Conservation (phyloP, 2,797 vertebrate species). For the Hippocampus kuda region DNA sequence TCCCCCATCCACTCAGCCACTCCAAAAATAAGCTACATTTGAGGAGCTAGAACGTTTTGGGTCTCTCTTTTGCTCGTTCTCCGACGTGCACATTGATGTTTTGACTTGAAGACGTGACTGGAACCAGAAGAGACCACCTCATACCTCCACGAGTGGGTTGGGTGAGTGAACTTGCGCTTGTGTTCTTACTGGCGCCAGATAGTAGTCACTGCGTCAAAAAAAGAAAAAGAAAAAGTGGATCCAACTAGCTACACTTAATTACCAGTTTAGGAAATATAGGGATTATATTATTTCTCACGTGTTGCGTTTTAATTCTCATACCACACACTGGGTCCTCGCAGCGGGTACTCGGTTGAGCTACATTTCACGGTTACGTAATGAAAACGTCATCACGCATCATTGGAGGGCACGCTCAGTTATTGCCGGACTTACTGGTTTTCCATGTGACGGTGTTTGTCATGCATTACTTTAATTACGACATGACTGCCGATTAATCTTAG, state of each 20-base stretch:
- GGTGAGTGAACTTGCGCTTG: constrained; percentile 53
- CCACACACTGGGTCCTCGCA: neutral
- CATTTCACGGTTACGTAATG: neutral
- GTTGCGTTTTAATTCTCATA: neutral
- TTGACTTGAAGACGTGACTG: constrained; percentile 30
- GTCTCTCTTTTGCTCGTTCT: neutral
- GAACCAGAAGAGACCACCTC: constrained; percentile 27
- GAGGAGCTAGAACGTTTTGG: constrained; percentile 10
- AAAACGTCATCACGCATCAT: neutral
- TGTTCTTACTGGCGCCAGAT: neutral
- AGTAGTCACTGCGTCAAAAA: neutral
- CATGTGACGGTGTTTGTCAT: neutral
- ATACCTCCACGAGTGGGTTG: constrained; percentile 33
- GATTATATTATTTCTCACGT: neutral
- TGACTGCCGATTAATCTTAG: neutral
- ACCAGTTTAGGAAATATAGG: neutral
- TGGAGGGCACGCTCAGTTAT: neutral
- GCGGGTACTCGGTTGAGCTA: neutral
- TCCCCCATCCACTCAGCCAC: neutral
- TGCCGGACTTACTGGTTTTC: neutral
- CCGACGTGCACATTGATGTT: constrained; percentile 30
- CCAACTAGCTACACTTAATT: neutral
- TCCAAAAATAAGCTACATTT: neutral
- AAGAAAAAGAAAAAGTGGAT: neutral
- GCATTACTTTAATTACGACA: neutral